Evolutionary conservation across 1,140 invertebrate species (phyloP).

Genomic region (Dendrolimus kikuchii): DNA sequence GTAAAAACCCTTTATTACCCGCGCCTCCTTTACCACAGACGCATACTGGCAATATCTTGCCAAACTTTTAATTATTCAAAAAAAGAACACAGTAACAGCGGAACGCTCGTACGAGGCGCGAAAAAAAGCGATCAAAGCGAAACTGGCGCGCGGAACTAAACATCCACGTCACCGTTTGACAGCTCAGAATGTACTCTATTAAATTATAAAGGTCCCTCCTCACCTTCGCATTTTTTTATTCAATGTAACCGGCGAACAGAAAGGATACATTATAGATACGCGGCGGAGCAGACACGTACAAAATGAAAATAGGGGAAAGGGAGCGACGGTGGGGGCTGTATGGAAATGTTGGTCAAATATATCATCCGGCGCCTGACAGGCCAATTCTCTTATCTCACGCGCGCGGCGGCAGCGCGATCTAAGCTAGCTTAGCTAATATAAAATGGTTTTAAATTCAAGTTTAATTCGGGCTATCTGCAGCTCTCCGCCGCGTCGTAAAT

Average conservation of each 20-base stretch:
- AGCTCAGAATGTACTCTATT: slow-evolving; percentile 43
- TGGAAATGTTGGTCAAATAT: slow-evolving; percentile 91
- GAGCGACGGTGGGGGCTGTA: slow-evolving; percentile 70
- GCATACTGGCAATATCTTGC: slow-evolving; percentile 21
- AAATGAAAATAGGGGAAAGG: slow-evolving; percentile 66
- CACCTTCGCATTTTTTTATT: slow-evolving; percentile 53
- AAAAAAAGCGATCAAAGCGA: slow-evolving; percentile 16
- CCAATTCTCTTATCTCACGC: slow-evolving; percentile 87
- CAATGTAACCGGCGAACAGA: slow-evolving; percentile 53
- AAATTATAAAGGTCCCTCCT: slow-evolving; percentile 45
- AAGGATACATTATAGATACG: slow-evolving; percentile 62
- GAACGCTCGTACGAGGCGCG: slow-evolving; percentile 5
- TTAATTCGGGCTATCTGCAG: slow-evolving; percentile 67
- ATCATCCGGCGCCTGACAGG: slow-evolving; percentile 88
- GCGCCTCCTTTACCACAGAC: slow-evolving; percentile 15
- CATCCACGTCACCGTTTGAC: slow-evolving; percentile 46
- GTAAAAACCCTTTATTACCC: slow-evolving; percentile 17
- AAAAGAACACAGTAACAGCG: slow-evolving; percentile 15
- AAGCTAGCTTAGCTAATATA: slow-evolving; percentile 71
- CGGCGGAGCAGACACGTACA: slow-evolving; percentile 63
- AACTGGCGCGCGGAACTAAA: slow-evolving; percentile 10
- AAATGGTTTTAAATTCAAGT: slow-evolving; percentile 71
- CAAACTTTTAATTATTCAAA: slow-evolving; percentile 52
- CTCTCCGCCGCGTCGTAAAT: slow-evolving; percentile 44
- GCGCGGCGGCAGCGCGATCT: slow-evolving; percentile 59